Evolutionary conservation across 2,113 vertebrate species (phyloP).

Genomic region (Hippocampus mohnikei): DNA sequence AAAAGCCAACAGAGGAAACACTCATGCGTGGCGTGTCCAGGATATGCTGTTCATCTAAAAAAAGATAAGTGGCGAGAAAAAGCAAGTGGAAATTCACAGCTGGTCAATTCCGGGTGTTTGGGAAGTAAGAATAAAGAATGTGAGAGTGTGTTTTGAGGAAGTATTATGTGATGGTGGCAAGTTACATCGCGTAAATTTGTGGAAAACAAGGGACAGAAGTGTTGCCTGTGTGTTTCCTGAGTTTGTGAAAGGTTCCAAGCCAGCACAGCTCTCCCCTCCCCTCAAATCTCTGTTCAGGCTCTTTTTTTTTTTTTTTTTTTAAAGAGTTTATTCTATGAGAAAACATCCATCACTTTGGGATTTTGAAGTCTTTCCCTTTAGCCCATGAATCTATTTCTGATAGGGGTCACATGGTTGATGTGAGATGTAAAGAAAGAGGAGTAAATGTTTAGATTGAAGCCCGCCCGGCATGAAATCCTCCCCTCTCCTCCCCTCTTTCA

Average conservation of each 20-base stretch:
- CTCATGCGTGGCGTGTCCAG: slow-evolving; percentile 36
- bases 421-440: not conserved
- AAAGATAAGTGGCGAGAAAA: slow-evolving; percentile 8
- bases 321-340: slow-evolving; percentile 4
- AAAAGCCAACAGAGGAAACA: slow-evolving; percentile 58
- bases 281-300: slow-evolving; percentile 3
- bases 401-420: not conserved
- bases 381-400: not conserved
- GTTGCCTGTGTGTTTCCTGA: not conserved
- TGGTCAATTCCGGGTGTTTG: slow-evolving; percentile 8
- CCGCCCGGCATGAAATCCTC: slow-evolving; percentile 10
- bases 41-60: slow-evolving; percentile 46
- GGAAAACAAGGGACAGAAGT: not conserved
- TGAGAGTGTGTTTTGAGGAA: slow-evolving; percentile 1
- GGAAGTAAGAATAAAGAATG: not conserved
- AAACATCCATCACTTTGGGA: not conserved
- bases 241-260: slow-evolving; percentile 7
- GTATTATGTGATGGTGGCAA: not conserved
- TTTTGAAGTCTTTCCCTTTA: not conserved
- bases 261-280: slow-evolving; percentile 18
- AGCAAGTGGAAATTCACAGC: slow-evolving; percentile 21
- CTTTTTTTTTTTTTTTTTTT: not conserved
- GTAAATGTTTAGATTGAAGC: slow-evolving; percentile 1
- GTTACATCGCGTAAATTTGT: not conserved
- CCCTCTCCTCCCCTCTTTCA: slow-evolving; percentile 4